Evolutionary conservation across 1,140 invertebrate species (phyloP), one percentile per base, ranked within the genome.

Genomic region (Ditylenchus dipsaci): DNA sequence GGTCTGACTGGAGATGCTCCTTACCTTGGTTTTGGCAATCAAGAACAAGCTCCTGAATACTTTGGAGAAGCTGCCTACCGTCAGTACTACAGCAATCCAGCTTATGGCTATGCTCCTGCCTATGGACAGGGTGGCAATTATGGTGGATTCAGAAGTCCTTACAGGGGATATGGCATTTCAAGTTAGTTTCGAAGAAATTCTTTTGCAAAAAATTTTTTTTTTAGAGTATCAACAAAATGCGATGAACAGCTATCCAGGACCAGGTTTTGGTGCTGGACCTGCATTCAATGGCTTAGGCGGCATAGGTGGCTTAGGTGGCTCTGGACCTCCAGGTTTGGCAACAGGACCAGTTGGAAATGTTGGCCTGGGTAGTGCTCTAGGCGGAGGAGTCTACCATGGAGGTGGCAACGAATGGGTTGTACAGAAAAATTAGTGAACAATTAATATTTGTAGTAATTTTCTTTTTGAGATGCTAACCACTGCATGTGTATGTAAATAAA

Each of bases 1-100:
- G 74, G 69, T n/a, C 53, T 74, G 1, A 76, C 72, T 23, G 72
- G 72, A 21, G 73, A 74, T 66, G 73, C 73, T 17, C 72, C 72
- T 0, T 74, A 74, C 33, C 49, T 74, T 43, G 72, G 72, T 13
- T 67, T 23, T 42, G 72, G 72, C 1, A 74, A 74, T 63, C 72
- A 74, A 47, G 72, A 74, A 59, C 72, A 76, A 21, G 72, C 72
- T 17, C 71, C 71, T 0, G 71, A 73, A 69, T 73, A 75, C 65
- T 73, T 73, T 53, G 71, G 74, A 19, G 47, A 43, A 21, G 71
- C 75, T 19, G 59, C 59, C n/a, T 61, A 61, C 29, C 19, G 66
- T 17, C 66, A 68, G 26, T 69, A 69, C 30, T 68, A 68, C 26
- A n/a, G 17, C 15, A 68, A 68, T 56, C 66, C 66, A 17, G 27